Evolutionary conservation across 2,113 vertebrate species (phyloP).

Genomic region (Rostratula benghalensis): DNA sequence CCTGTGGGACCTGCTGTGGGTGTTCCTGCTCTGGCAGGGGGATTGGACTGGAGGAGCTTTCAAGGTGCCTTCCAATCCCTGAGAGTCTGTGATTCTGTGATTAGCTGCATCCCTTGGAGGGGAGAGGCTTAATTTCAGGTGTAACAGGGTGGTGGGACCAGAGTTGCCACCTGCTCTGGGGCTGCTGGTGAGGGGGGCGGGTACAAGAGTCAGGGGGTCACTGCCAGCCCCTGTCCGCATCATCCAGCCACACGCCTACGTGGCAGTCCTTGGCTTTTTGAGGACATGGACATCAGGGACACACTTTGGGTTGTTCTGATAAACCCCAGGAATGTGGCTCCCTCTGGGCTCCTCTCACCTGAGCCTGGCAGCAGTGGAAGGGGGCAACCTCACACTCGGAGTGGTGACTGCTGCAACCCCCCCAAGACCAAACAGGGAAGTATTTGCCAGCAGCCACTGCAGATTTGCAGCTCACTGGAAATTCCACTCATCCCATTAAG

Average conservation of each 20-base stretch:
- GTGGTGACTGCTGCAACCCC: background rate
- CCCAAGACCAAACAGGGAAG: background rate
- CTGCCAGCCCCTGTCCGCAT: background rate
- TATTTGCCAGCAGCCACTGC: background rate
- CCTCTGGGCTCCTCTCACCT: fast-evolving
- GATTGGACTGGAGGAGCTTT: no score
- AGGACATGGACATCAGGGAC: background rate
- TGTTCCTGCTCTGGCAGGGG: no score
- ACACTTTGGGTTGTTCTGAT: background rate
- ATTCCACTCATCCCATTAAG: slow-evolving; percentile 66
- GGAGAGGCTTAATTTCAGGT: background rate
- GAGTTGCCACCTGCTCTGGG: background rate
- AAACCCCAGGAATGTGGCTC: background rate
- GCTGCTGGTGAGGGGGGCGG: fast-evolving
- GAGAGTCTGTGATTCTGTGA: no score
- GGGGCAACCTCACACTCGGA: fast-evolving
- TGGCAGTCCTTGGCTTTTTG: background rate
- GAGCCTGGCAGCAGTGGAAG: background rate
- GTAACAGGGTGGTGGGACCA: background rate
- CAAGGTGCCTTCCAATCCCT: no score
- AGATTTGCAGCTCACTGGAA: slow-evolving; percentile 53
- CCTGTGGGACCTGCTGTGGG: no score
- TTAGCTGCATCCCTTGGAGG: background rate
- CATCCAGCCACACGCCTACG: background rate
- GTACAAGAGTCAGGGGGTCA: background rate